Evolutionary conservation across 2,888 invertebrate species (phyloP), one percentile per base, ranked within the genome.

Genomic region (Tetanocera ferruginea): DNA sequence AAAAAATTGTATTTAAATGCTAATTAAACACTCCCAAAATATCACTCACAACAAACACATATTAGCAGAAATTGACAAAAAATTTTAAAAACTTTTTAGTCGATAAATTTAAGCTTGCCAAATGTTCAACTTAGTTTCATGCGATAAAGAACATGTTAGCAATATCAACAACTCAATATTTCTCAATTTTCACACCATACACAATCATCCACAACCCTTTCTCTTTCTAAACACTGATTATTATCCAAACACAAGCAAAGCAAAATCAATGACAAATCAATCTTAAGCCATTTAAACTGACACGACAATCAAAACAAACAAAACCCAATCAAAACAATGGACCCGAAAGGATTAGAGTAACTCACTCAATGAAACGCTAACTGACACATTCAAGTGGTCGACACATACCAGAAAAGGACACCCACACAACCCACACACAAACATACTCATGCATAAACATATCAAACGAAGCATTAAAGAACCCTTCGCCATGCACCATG

Each of bases 391-490:
- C 84, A 81, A 83, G 85, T 85, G 86, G 83, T 86, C 83, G 83
- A 84, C 85, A 85, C 70, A 31, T 71, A 76, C 71, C 71, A 67
- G 37, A 76, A 52, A 71, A 77, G 57, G 72, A 43, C 77, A 80
- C 55, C 71, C 70, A 74, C 49, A 69, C 62, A 64, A 57, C 28
- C 60, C 34, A 77, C 55, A 69, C 43, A 67, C 57, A 77, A 43
- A 79, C 43, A 78, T 79, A 81, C 79, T 79, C 79, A 84, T 84
- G 83, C 82, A 83, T 83, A 87, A 84, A 85, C 86, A 85, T 83
- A 82, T 79, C 87, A 88, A 87, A 88, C 87, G 87, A 87, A 87
- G 86, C 88, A 87, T 87, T 85, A 87, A 86, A 84, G 83, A 85
- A 85, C 85, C 85, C 79, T 83, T 82, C 83, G 81, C 77, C 76